Evolutionary conservation across 2,113 vertebrate genomes (phyloP).

Genomic region (Xyrauchen texanus): DNA sequence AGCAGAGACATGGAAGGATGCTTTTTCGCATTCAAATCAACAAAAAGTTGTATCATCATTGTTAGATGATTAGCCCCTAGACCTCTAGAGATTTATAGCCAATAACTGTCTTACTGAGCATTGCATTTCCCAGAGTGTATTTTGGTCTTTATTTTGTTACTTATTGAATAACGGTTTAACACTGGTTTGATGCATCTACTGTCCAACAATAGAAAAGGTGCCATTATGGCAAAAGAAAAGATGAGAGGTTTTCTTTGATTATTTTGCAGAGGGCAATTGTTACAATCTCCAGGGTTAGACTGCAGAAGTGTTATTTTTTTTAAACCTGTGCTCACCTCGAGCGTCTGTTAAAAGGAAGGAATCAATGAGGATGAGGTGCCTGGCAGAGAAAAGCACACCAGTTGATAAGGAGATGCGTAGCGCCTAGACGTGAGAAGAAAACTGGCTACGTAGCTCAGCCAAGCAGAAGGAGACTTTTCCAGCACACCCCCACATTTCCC

Average conservation of each 20-base stretch:
- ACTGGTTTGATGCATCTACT: neutral
- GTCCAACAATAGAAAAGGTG: neutral
- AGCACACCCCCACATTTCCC: conserved; percentile 75
- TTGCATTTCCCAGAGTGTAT: neutral
- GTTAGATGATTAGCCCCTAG: neutral
- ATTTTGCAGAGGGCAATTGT: conserved; percentile 34
- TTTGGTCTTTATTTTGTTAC: neutral
- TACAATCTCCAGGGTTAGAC: conserved; percentile 4
- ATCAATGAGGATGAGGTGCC: conserved; percentile 71
- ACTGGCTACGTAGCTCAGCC: conserved; percentile 81
- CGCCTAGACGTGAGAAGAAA: conserved; percentile 74
- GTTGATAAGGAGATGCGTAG: conserved; percentile 72
- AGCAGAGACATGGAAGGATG: too few relatives aligned
- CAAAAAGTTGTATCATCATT: neutral
- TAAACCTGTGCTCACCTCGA: conserved; percentile 27
- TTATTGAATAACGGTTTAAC: conserved; percentile 8
- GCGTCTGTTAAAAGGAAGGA: conserved; percentile 42
- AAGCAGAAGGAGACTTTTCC: conserved; percentile 75
- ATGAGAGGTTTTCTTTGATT: conserved; percentile 15
- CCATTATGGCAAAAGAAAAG: conserved; percentile 4
- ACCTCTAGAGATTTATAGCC: neutral
- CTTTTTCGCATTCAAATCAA: neutral
- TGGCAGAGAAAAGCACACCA: conserved; percentile 56
- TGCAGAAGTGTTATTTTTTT: conserved; percentile 39
- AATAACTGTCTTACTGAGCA: neutral